These are phyloP conservation scores for Lagria hirta DNA, from an alignment of 2,888 invertebrate genomes.

Conservation along the genomic window DNA sequence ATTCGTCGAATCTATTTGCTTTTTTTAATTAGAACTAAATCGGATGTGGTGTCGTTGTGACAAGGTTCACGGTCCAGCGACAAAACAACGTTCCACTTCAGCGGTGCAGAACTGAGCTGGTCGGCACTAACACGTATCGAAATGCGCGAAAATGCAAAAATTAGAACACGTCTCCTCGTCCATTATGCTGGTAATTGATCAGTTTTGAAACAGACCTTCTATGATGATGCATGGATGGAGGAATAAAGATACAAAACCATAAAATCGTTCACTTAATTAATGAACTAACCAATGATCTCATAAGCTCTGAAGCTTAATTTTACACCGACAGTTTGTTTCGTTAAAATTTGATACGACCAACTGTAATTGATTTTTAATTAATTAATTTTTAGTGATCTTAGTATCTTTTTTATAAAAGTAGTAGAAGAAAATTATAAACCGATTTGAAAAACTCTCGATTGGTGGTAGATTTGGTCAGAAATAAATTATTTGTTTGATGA, in stretches of 20 bases:
- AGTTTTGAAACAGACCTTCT: conserved; percentile 13
- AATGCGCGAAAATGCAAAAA: conserved; percentile 15
- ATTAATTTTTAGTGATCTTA: too few species aligned
- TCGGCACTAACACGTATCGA: conserved; percentile 8
- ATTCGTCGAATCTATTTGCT: conserved; percentile 16
- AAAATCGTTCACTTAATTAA: conserved; percentile 29
- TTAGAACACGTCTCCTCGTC: conserved; percentile 9
- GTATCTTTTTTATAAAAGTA: too few species aligned
- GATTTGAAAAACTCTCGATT: too few species aligned
- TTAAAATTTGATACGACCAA: too few species aligned
- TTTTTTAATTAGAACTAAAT: conserved; percentile 30
- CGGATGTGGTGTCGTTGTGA: conserved; percentile 30
- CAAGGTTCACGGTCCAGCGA: conserved; percentile 31
- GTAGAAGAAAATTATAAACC: too few species aligned
- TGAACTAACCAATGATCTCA: conserved; percentile 24
- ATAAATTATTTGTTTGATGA: too few species aligned
- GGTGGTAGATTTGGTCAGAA: too few species aligned
- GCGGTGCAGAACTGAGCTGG: conserved; percentile 27
- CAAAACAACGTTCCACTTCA: conserved; percentile 30
- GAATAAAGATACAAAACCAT: conserved; percentile 6
- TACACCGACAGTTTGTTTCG: conserved; percentile 34
- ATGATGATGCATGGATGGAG: background rate
- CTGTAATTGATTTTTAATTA: too few species aligned
- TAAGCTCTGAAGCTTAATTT: conserved; percentile 34
- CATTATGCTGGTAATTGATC: conserved; percentile 10